Evolutionary conservation across 2,888 invertebrate genomes (phyloP).

Genomic region (Limnephilus lunatus): DNA sequence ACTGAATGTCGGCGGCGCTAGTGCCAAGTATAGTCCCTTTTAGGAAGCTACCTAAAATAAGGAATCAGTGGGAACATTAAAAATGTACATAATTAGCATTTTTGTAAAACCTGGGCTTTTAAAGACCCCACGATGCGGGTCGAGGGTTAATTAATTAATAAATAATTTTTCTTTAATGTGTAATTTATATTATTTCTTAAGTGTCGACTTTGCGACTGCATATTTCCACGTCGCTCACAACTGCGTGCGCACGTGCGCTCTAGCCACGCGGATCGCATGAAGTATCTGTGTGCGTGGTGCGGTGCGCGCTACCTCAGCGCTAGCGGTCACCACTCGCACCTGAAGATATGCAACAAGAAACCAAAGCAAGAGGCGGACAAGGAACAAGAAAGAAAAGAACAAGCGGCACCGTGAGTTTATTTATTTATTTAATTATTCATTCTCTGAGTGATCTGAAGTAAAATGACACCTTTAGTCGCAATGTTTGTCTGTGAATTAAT

Average conservation of each 20-base stretch:
- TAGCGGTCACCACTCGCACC: constrained; percentile 10
- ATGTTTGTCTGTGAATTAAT: too few relatives aligned
- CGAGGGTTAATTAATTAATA: too few relatives aligned
- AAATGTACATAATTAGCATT: too few relatives aligned
- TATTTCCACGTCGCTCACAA: not conserved
- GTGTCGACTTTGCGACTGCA: not conserved
- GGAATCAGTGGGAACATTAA: too few relatives aligned
- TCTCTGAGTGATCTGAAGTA: not conserved
- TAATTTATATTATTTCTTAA: not conserved
- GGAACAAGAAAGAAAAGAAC: not conserved
- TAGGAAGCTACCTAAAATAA: too few relatives aligned
- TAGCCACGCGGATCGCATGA: not conserved
- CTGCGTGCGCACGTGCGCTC: constrained; percentile 6
- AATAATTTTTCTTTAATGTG: too few relatives aligned
- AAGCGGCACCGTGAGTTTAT: not conserved
- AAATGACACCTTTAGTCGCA: too few relatives aligned
- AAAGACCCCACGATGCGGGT: too few relatives aligned
- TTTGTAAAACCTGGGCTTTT: too few relatives aligned
- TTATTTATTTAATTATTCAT: not conserved
- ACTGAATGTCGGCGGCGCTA: too few relatives aligned
- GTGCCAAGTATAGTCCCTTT: too few relatives aligned
- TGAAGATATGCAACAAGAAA: not conserved
- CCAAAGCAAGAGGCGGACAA: not conserved
- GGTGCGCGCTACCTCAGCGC: constrained; percentile 11
- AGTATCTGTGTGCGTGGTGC: constrained; percentile 4